Percentiles rank a stretch among this genome's conserved stretches.
Conservation (phyloP, 2,888 invertebrate genomes). For the Toxonevra muliebris region DNA sequence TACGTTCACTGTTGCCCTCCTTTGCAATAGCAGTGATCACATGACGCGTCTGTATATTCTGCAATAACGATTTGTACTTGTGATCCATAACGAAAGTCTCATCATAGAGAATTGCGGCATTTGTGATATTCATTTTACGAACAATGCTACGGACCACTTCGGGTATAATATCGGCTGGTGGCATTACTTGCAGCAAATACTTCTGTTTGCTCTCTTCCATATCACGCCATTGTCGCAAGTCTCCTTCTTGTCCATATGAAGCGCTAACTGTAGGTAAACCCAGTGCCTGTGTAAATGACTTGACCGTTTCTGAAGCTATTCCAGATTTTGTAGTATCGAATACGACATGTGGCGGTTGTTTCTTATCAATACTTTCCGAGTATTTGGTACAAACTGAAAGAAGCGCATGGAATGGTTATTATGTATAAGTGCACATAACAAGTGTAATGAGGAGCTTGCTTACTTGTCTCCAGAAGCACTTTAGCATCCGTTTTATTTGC, state of each 20-base stretch:
- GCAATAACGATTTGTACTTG: conserved; percentile 88
- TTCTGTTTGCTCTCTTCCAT: conserved; percentile 75
- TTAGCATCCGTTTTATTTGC: conserved; percentile 79
- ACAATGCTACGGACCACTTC: conserved; percentile 85
- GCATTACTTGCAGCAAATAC: conserved; percentile 78
- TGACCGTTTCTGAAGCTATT: conserved; percentile 83
- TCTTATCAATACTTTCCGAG: conserved; percentile 71
- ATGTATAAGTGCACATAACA: too few species aligned
- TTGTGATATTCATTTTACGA: conserved; percentile 84
- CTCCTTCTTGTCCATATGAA: conserved; percentile 86
- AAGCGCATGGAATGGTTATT: not conserved
- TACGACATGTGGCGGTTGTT: conserved; percentile 79
- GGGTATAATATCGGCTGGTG: conserved; percentile 86
- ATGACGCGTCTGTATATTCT: conserved; percentile 90
- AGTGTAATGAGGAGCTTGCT: conserved; percentile 43
- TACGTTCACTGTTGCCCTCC: conserved; percentile 67
- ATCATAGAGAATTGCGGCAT: conserved; percentile 92
- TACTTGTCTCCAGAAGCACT: conserved; percentile 75
- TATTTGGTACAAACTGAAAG: conserved; percentile 77
- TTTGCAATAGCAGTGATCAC: conserved; percentile 78
- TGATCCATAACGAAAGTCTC: conserved; percentile 91
- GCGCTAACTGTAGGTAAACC: conserved; percentile 85
- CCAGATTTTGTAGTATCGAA: conserved; percentile 86
- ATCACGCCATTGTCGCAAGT: conserved; percentile 83
- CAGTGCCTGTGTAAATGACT: conserved; percentile 82